Evolutionary conservation across 64 coral and sea anemone species (phyloP).

Genomic region (Porites australiensis): DNA sequence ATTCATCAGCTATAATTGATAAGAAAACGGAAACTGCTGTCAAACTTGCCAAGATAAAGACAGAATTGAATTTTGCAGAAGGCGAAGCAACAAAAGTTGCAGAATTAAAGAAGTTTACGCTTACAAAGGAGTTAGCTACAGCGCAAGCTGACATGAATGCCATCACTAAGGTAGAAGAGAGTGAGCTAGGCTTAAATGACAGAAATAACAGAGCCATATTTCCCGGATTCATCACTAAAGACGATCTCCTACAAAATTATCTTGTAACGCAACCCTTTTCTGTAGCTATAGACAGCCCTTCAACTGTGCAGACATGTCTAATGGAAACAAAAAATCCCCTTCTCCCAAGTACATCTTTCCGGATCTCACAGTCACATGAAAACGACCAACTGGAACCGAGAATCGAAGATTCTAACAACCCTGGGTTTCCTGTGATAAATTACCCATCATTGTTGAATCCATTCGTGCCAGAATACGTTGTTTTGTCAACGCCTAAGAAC

Average conservation of each 20-base stretch:
- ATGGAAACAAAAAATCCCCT: not conserved
- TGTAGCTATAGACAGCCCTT: not conserved
- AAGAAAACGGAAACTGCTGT: too few species aligned
- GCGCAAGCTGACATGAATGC: too few species aligned
- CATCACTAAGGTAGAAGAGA: slow-evolving; percentile 9
- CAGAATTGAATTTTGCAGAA: too few species aligned
- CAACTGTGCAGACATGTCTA: not conserved
- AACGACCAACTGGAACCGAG: not conserved
- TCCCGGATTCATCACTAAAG: too few species aligned
- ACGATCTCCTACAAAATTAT: too few species aligned
- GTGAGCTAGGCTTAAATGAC: not conserved
- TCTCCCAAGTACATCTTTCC: not conserved
- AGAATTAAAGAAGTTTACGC: slow-evolving; percentile 35
- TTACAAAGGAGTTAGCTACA: not conserved
- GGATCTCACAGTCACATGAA: not conserved
- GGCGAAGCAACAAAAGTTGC: not conserved
- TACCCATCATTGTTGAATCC: slow-evolving; percentile 7
- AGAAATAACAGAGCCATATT: slow-evolving; percentile 13
- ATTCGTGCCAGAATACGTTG: not conserved
- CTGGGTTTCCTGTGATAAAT: not conserved
- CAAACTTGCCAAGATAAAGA: too few species aligned
- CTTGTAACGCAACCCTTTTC: not conserved
- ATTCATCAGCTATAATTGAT: too few species aligned
- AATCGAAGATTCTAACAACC: too few species aligned
- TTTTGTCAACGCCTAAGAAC: slow-evolving; percentile 18